Evolutionary conservation across 2,888 invertebrate species (phyloP), one percentile per base, ranked within the genome.

Genomic region (Uloborus plumipes): DNA sequence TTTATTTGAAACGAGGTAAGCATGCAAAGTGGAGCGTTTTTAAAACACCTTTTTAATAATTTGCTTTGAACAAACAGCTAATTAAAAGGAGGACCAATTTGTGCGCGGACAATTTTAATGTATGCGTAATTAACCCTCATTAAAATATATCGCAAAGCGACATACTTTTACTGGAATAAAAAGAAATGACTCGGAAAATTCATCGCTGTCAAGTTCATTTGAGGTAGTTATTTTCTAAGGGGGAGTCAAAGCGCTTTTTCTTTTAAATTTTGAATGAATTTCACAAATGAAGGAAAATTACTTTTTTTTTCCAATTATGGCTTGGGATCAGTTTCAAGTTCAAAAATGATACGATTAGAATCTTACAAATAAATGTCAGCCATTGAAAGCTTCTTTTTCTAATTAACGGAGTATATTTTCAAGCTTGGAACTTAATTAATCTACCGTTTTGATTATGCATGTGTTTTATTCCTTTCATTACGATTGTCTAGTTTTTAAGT

Each of bases 1-100:
- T 39, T 39, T 39, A 39, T 55, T 55, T n/a, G 55, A 55, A 16
- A 55, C 55, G 18, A 55, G n/a, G n/a, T 16, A 55, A 55, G 18
- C 1, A 55, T 16, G 55, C 55, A 20, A 55, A 55, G 18, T 55
- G 20, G 39, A 39, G 39, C 39, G n/a, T 55, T 55, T 55, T 55
- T 14, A 20, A 55, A 55, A 55, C 20, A 55, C 20, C 55, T 55
- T 55, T 55, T 55, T 16, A 61, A 61, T 58, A 59, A 76, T 67
- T 66, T 65, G 67, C 61, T 69, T 59, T 61, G 70, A 77, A 70
- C 67, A 76, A 51, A 16, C 70, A 39, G n/a, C 62, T 69, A 77
- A 69, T 77, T 77, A 69, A 62, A 69, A 77, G 47, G 39, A 70
- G 50, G 16, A 59, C 49, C 62, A 16, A 26, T 55, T 75, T 39